phyloP scores from a whole-genome alignment of 2,797 vertebrate species.

The Delichon dasypus region DNA sequence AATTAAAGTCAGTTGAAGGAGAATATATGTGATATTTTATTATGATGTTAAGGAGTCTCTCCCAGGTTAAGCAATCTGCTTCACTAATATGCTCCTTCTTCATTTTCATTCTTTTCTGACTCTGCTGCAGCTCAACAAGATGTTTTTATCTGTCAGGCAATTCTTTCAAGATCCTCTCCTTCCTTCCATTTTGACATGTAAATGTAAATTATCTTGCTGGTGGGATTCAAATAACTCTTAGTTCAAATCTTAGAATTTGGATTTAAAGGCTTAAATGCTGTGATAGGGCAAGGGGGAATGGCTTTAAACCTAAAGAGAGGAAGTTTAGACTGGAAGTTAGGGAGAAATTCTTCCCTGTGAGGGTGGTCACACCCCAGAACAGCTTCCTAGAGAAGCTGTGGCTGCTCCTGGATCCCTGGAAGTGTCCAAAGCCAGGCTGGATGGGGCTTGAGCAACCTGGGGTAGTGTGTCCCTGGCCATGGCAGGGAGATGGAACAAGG shows the following conservation, averaged over 20 bases:
- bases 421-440: not conserved
- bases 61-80: not conserved
- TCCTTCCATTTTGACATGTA: not conserved
- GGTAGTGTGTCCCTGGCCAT: accelerated
- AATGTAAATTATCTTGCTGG: not conserved
- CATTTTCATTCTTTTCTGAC: not conserved
- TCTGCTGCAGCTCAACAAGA: not conserved
- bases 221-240: not conserved
- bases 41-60: not conserved
- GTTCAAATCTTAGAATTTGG: not conserved
- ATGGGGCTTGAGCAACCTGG: not conserved
- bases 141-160: not conserved
- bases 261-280: accelerated
- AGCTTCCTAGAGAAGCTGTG: not conserved
- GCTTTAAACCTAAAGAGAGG: not conserved
- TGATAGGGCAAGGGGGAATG: not conserved
- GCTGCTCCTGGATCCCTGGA: not conserved
- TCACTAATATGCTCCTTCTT: not conserved
- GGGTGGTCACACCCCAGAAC: accelerated
- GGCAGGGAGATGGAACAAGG: accelerated
- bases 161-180: not conserved
- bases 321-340: not conserved
- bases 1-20: not conserved
- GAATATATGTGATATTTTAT: not conserved
- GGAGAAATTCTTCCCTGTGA: not conserved